These are phyloP conservation scores for Meleagris gallopavo DNA, from an alignment of 2,113 vertebrate species.

Conservation along the genomic window DNA sequence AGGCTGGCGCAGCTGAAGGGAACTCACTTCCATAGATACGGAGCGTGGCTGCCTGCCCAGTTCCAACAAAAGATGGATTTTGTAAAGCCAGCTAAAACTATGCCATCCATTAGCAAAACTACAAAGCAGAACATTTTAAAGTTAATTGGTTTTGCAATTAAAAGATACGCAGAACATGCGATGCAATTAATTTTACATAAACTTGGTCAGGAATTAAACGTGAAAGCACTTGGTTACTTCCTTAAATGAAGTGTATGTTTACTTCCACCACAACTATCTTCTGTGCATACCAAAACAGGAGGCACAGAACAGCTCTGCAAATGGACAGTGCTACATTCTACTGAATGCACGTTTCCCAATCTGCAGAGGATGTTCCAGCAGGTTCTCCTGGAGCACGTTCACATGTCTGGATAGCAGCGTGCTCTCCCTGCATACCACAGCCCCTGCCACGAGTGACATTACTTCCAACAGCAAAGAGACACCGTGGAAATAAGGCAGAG, in stretches of 20 bases:
- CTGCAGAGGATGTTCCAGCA: too few species aligned
- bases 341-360: too few species aligned
- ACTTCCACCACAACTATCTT: neutral
- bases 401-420: too few species aligned
- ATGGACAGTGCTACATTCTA: neutral
- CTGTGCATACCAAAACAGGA: neutral
- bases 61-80: slow-evolving; percentile 52
- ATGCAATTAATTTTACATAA: slow-evolving; percentile 60
- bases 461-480: too few species aligned
- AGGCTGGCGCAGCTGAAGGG: neutral
- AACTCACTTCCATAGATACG: slow-evolving; percentile 18
- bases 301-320: neutral
- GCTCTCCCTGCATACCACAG: too few species aligned
- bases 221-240: neutral
- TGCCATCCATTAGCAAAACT: slow-evolving; percentile 61
- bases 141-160: slow-evolving; percentile 71
- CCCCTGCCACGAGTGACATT: too few species aligned
- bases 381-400: too few species aligned
- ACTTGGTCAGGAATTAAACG: slow-evolving; percentile 9
- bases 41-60: slow-evolving; percentile 34
- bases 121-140: slow-evolving; percentile 63
- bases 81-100: slow-evolving; percentile 24
- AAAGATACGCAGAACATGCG: slow-evolving; percentile 50
- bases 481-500: too few species aligned
- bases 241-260: neutral